Percentiles rank a stretch among this genome's conserved stretches.
Conservation (phyloP, 2,113 vertebrate genomes). For the Pteruthius melanotis region DNA sequence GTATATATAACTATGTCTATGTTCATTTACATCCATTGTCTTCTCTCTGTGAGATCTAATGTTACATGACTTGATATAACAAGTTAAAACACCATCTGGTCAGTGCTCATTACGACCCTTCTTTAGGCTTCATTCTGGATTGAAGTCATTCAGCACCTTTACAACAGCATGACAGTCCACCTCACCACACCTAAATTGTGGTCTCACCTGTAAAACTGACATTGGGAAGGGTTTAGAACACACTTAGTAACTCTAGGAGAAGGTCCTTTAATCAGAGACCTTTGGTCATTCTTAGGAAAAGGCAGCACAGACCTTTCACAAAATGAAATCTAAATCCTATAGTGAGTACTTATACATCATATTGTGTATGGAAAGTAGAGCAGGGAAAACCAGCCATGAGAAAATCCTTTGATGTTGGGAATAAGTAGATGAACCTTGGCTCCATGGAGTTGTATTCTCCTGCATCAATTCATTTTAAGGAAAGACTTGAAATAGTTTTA, state of each 20-base stretch:
- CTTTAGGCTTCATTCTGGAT: neutral
- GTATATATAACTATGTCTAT: neutral
- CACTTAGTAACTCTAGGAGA: neutral
- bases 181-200: neutral
- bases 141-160: neutral
- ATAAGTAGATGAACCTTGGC: neutral
- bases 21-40: neutral
- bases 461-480: neutral
- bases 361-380: neutral
- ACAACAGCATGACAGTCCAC: neutral
- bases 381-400: neutral
- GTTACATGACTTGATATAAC: neutral
- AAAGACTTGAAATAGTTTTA: neutral
- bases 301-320: neutral
- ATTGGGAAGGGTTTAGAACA: neutral
- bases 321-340: neutral
- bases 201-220: neutral
- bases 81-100: neutral
- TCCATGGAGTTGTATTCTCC: accelerated
- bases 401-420: neutral
- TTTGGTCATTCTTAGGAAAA: neutral
- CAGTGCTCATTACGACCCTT: neutral
- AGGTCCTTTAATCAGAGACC: neutral
- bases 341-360: neutral
- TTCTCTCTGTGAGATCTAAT: neutral